Percentiles rank a stretch among this genome's conserved stretches.
Conservation (phyloP, 2,113 vertebrate genomes). For the Hyperopisus bebe region DNA sequence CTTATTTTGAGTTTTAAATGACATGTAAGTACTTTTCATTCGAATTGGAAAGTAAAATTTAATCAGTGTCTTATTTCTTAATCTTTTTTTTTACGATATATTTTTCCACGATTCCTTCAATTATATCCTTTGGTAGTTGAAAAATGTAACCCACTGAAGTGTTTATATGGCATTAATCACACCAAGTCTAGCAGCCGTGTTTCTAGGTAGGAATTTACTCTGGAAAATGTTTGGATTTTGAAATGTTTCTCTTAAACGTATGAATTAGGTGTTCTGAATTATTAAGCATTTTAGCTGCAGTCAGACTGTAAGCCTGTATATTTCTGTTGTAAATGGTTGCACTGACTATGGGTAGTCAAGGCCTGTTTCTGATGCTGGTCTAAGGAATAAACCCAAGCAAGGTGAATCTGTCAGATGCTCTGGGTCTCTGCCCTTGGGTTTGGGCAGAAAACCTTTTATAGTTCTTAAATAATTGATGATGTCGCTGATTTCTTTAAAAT, state of each 20-base stretch:
- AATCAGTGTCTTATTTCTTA: not conserved
- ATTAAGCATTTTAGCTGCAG: not conserved
- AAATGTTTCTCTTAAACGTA: not conserved
- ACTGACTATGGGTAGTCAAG: not conserved
- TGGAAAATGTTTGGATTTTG: not conserved
- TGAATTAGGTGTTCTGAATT: not conserved
- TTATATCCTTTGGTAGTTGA: not conserved
- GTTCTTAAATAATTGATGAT: not conserved
- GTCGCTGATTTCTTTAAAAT: not conserved
- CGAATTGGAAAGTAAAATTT: not conserved
- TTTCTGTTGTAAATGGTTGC: not conserved
- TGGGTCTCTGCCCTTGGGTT: not conserved
- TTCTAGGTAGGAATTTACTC: not conserved
- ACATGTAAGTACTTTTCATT: not conserved
- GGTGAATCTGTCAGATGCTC: not conserved
- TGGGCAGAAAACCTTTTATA: not conserved
- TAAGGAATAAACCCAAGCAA: not conserved
- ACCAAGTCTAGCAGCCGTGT: not conserved
- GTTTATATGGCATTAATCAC: not conserved
- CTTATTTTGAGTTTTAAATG: not conserved
- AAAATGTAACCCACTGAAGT: not conserved
- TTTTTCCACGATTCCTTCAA: not conserved
- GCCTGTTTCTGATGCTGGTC: not conserved
- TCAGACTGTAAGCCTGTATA: not conserved
- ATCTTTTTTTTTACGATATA: not conserved